Base-by-base conservation (phyloP, 1,140 invertebrate species). In the Potamilus streckersoni region DNA sequence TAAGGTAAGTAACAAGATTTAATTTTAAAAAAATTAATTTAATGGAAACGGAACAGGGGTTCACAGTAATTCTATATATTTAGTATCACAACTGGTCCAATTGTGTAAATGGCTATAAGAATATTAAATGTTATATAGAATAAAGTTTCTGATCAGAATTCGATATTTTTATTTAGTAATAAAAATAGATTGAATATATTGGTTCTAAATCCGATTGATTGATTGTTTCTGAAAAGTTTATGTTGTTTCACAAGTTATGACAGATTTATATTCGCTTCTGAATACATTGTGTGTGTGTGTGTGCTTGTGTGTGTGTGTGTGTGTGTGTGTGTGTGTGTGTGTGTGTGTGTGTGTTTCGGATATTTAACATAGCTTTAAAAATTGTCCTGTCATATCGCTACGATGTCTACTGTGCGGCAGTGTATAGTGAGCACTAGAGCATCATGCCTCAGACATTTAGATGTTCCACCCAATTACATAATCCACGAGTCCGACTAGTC, bases 1-100 rank as follows among this genome's bases (percentile, higher is more conserved):
- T 55, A 64, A 77, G 70, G 75, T 77, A 71, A 60, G 56, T 57
- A 13, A 13, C 20, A n/a, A 65, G 38, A 23, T 31, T 38, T 31
- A 27, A 55, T 68, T 68, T 31, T 15, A 38, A 38, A 31, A n/a
- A 55, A n/a, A 2, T 31, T 15, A 31, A 31, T n/a, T 27, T 2
- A 12, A 38, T 68, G 23, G 6, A 15, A n/a, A 31, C 20, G 15
- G 17, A 19, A n/a, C n/a, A 14, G 11, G 12, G 11, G 19, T 49
- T 49, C 2, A 49, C 38, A 11, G 38, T 49, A 8, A 55, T 23
- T 38, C 49, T n/a, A 19, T 12, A 23, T 68, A 15, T n/a, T 23
- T n/a, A 31, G 49, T 66, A 31, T 23, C 17, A 20, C 17, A 12
- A 11, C 31, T 20, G 11, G 31, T 66, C 19, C 5, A 16, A 23